Percentiles rank a stretch among this genome's conserved stretches.
Evolutionary conservation across 1,140 invertebrate species (phyloP).

Genomic region (Drosophila kepulauana): DNA sequence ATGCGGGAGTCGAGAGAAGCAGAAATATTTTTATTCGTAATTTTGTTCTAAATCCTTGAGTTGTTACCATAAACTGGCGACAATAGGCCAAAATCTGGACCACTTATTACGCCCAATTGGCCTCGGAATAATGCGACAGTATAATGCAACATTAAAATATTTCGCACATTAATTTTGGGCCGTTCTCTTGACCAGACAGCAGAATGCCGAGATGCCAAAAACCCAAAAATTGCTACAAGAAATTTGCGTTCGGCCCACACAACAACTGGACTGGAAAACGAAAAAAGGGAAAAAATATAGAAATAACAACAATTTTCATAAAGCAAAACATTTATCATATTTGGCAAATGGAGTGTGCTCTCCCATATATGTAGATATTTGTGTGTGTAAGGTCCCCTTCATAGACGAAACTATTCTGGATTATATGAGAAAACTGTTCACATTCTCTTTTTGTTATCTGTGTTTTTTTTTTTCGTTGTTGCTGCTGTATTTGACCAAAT

Average conservation of each 20-base stretch:
- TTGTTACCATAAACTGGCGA: slow-evolving; percentile 12
- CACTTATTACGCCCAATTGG: slow-evolving; percentile 55
- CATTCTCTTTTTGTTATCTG: slow-evolving; percentile 27
- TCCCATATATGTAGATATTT: neutral
- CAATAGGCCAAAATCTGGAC: neutral
- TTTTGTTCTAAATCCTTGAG: neutral
- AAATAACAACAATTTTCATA: slow-evolving; percentile 50
- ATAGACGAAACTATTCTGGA: slow-evolving; percentile 39
- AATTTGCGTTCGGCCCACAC: slow-evolving; percentile 56
- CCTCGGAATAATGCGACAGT: slow-evolving; percentile 31
- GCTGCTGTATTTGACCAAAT: slow-evolving; percentile 43
- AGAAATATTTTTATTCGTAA: slow-evolving; percentile 7
- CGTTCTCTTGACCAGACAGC: slow-evolving; percentile 60
- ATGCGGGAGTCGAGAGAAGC: slow-evolving; percentile 15
- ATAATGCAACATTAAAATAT: slow-evolving; percentile 76
- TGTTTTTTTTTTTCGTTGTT: slow-evolving; percentile 25
- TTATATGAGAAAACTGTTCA: slow-evolving; percentile 38
- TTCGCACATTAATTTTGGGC: slow-evolving; percentile 68
- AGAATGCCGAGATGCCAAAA: slow-evolving; percentile 42
- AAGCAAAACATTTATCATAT: slow-evolving; percentile 80
- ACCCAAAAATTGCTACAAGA: slow-evolving; percentile 28
- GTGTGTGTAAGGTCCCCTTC: neutral
- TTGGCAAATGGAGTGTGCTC: slow-evolving; percentile 73
- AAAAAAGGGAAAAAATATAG: slow-evolving; percentile 8
- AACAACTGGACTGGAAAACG: slow-evolving; percentile 27